Base-by-base conservation (phyloP, 2,888 invertebrate genomes). In the Elysia crispata region DNA sequence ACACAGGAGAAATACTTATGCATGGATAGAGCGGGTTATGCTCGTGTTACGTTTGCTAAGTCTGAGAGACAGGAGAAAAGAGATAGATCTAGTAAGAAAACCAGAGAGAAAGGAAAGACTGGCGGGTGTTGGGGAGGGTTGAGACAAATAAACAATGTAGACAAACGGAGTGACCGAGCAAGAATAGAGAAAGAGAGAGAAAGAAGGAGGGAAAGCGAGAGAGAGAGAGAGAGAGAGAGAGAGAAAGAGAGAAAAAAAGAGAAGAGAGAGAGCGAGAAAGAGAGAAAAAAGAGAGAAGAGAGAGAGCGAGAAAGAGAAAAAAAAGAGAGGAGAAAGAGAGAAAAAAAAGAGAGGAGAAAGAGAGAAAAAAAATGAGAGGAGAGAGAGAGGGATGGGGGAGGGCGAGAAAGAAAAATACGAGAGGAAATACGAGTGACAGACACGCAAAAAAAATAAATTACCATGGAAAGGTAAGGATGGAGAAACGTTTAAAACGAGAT, bases 171-270 rank as follows among this genome's bases (percentile, higher is more conserved):
- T 23, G 15, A 60, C 23, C 60, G 25, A 6, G 5, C 5, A 66
- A 30, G 6, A 25, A 6, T 3, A 73, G 73, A 73, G 73, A 73
- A 54, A 49, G 54, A 73, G 50, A 73, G 54, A 73, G 73, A 73
- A 28, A 73, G 73, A 73, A 18, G 25, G 73, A 73, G 33, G 23
- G 73, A 73, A n/a, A 54, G 73, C 49, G 49, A 13, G 70, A 18
- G 49, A 13, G 31, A 41, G 49, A 70, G 31, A 70, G 41, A 70
- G 5, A 66, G 8, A 66, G 8, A 23, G 66, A 66, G 13, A 15
- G 25, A 23, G 8, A 66, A 28, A 66, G 8, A 23, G 66, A 66
- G 8, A 66, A 28, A 66, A 18, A 28, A 28, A 28, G 25, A 66
- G 25, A 28, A 66, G 66, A 66, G 66, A 66, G 66, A 6, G 66